Conservation (phyloP, 2,113 vertebrate genomes). For the Eurystomus gularis region DNA sequence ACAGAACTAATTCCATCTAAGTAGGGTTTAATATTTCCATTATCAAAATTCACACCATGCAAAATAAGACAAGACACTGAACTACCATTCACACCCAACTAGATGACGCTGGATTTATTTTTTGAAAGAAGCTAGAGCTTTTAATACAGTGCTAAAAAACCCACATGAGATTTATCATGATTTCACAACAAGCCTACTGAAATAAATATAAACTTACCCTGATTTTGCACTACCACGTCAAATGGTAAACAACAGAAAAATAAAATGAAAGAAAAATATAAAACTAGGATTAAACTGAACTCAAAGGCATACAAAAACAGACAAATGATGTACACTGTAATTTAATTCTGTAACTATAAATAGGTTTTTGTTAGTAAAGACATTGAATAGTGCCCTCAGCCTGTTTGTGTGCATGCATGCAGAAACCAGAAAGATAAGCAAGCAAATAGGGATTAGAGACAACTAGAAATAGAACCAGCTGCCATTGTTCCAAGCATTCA, state of each 20-base stretch:
- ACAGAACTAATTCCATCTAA: not conserved
- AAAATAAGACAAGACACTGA: not conserved
- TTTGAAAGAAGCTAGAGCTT: not conserved
- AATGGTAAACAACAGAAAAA: constrained; percentile 67
- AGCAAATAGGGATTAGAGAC: constrained; percentile 5
- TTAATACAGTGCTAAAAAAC: not conserved
- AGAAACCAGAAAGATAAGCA: constrained; percentile 14
- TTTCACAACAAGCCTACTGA: constrained; percentile 1
- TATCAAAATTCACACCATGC: not conserved
- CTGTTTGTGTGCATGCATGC: not conserved
- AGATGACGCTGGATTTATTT: not conserved
- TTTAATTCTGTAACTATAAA: not conserved
- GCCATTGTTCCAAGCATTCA: not conserved
- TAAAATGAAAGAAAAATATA: constrained; percentile 33
- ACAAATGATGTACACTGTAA: not conserved
- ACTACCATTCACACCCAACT: not conserved
- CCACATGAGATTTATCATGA: not conserved
- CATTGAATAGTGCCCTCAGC: not conserved
- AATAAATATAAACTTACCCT: constrained; percentile 82
- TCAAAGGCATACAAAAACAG: constrained; percentile 26
- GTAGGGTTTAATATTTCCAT: not conserved
- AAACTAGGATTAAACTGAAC: constrained; percentile 65
- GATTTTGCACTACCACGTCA: constrained; percentile 84
- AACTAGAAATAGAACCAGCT: not conserved
- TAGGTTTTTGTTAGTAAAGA: not conserved